Conservation (phyloP, 2,888 invertebrate genomes). For the Diadromus collaris region DNA sequence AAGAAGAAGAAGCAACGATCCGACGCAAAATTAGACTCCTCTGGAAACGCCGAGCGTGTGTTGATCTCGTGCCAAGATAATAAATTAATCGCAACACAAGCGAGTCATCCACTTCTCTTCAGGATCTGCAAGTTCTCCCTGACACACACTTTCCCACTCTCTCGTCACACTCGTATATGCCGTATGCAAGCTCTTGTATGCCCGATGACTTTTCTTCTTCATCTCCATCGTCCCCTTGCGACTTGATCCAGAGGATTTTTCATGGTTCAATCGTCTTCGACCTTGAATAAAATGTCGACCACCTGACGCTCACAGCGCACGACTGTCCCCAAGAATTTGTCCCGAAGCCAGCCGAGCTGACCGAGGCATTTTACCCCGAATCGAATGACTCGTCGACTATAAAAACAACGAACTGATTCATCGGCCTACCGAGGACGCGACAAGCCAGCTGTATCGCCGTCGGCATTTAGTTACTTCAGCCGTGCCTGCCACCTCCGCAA, state of each 20-base stretch:
- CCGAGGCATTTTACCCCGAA: slow-evolving; percentile 27
- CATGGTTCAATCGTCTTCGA: slow-evolving; percentile 39
- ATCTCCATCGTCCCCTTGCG: slow-evolving; percentile 6
- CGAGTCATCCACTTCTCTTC: slow-evolving; percentile 24
- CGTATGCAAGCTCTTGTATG: too few relatives aligned
- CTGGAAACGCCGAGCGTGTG: slow-evolving; percentile 30
- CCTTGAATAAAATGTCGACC: slow-evolving; percentile 58
- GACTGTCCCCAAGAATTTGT: slow-evolving; percentile 37
- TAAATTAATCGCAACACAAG: slow-evolving; percentile 36
- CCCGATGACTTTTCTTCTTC: slow-evolving; percentile 15
- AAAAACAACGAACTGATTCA: slow-evolving; percentile 65
- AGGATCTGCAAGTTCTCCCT: not conserved
- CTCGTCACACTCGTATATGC: not conserved
- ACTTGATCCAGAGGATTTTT: slow-evolving; percentile 9
- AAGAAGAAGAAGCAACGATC: slow-evolving; percentile 31
- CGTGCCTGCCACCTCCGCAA: slow-evolving; percentile 25
- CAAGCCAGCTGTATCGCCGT: not conserved
- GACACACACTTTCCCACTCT: slow-evolving; percentile 14
- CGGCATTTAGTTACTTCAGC: slow-evolving; percentile 42
- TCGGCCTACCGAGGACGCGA: slow-evolving; percentile 25
- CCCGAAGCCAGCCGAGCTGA: slow-evolving; percentile 47
- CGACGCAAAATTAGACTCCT: slow-evolving; percentile 48
- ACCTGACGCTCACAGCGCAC: slow-evolving; percentile 50
- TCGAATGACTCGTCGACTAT: slow-evolving; percentile 49
- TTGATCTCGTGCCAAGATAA: slow-evolving; percentile 46